A percentile compares a stretch with the other conserved stretches of the same genome.
phyloP scores from a whole-genome alignment of 2,113 vertebrate species.

The Platichthys stellatus region DNA sequence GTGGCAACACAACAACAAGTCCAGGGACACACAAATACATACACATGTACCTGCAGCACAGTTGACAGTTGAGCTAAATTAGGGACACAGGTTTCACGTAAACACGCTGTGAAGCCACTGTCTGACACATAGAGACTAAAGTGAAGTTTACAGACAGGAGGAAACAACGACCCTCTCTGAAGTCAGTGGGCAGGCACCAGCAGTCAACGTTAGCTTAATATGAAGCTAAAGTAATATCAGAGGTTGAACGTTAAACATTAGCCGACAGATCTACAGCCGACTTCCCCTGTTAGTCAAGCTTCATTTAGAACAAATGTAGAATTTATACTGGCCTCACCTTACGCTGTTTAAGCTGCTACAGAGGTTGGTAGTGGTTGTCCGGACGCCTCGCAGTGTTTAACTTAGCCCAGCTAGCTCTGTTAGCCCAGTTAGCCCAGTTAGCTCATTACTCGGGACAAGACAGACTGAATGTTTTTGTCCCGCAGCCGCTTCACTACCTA shows the following conservation, averaged over 20 bases:
- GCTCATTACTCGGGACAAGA: background rate
- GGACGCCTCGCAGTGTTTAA: background rate
- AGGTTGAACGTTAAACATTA: background rate
- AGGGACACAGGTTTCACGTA: too few species aligned
- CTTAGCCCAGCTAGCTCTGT: too few species aligned
- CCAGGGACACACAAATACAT: too few species aligned
- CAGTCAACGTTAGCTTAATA: background rate
- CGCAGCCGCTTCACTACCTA: background rate
- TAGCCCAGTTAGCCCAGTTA: background rate
- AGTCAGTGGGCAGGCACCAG: background rate
- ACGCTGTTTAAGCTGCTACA: background rate
- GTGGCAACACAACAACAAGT: too few species aligned
- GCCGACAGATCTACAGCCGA: too few species aligned
- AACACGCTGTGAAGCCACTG: too few species aligned
- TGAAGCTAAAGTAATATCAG: background rate
- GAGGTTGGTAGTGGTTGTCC: background rate
- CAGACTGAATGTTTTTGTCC: conserved; percentile 30
- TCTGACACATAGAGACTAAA: background rate
- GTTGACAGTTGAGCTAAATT: too few species aligned
- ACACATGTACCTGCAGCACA: too few species aligned
- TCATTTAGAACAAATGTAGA: background rate
- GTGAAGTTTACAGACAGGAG: background rate
- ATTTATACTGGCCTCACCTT: conserved; percentile 13
- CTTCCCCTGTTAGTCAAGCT: too few species aligned
- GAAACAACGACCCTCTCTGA: background rate